Percentiles rank a stretch among this genome's conserved stretches.
Evolutionary conservation across 1,140 invertebrate genomes (phyloP).

Genomic region (Drosophila nigrodunni): DNA sequence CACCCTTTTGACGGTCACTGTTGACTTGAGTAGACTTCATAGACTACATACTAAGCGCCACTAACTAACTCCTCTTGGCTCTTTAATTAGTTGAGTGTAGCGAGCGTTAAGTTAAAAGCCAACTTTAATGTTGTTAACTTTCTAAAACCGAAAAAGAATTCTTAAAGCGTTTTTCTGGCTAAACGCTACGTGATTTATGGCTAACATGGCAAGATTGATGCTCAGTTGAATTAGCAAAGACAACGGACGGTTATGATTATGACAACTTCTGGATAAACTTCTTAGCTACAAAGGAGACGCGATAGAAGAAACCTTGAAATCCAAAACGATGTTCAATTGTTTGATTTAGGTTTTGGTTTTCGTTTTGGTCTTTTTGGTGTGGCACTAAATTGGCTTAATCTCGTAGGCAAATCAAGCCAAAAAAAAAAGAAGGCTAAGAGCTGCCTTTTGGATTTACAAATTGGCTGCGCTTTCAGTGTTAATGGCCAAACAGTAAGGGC

Average conservation of each 20-base stretch:
- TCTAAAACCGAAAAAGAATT: constrained; percentile 22
- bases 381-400: constrained; percentile 71
- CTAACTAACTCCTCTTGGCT: constrained; percentile 9
- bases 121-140: constrained; percentile 18
- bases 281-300: neutral
- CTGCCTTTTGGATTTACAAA: constrained; percentile 55
- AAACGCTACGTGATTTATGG: constrained; percentile 26
- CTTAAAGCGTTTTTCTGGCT: constrained; percentile 16
- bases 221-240: constrained; percentile 3
- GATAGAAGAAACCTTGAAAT: constrained; percentile 22
- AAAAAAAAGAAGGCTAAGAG: constrained; percentile 23
- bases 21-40: neutral
- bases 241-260: neutral
- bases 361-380: constrained; percentile 38
- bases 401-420: constrained; percentile 39
- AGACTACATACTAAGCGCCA: constrained; percentile 14
- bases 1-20: neutral
- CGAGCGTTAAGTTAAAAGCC: neutral
- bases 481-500: constrained; percentile 61
- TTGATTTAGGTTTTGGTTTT: constrained; percentile 21
- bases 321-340: constrained; percentile 38
- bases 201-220: constrained; percentile 24
- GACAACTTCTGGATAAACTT: constrained; percentile 5
- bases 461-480: constrained; percentile 77
- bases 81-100: constrained; percentile 18